phyloP scores from a whole-genome alignment of 2,888 invertebrate genomes.

The Ectobius pallidus region DNA sequence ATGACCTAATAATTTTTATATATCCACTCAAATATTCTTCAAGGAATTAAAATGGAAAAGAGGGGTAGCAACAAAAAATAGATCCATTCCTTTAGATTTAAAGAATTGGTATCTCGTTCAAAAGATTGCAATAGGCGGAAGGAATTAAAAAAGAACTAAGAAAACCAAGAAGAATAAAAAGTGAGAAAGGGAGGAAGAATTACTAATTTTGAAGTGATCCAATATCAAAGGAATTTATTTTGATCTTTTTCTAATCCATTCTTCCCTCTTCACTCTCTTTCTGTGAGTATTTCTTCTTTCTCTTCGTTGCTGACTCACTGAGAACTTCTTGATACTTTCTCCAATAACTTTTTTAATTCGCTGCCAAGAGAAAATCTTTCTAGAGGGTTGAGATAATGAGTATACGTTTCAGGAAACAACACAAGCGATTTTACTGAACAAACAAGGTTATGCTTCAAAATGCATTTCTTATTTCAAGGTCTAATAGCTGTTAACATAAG shows the following conservation, averaged over 20 bases:
- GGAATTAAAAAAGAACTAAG: background rate
- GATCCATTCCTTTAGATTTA: slow-evolving; percentile 26
- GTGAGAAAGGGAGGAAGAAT: slow-evolving; percentile 11
- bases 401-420: too few species aligned
- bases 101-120: slow-evolving; percentile 30
- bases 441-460: too few species aligned
- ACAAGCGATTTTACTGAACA: too few species aligned
- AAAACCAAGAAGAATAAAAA: background rate
- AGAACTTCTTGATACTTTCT: slow-evolving; percentile 25
- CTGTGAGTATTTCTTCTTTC: too few species aligned
- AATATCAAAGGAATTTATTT: slow-evolving; percentile 35
- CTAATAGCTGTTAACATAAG: too few species aligned
- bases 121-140: slow-evolving; percentile 18
- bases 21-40: background rate
- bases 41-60: background rate
- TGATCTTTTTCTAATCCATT: slow-evolving; percentile 2
- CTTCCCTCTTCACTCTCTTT: background rate
- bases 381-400: background rate
- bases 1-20: too few species aligned
- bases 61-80: background rate
- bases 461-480: too few species aligned
- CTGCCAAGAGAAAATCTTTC: background rate
- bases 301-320: background rate
- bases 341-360: slow-evolving; percentile 11
- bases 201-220: slow-evolving; percentile 29